Percentiles rank a stretch among this genome's conserved stretches.
These are phyloP conservation scores for Glaucidium brasilianum DNA, from an alignment of 2,113 vertebrate species.

Conservation along the genomic window DNA sequence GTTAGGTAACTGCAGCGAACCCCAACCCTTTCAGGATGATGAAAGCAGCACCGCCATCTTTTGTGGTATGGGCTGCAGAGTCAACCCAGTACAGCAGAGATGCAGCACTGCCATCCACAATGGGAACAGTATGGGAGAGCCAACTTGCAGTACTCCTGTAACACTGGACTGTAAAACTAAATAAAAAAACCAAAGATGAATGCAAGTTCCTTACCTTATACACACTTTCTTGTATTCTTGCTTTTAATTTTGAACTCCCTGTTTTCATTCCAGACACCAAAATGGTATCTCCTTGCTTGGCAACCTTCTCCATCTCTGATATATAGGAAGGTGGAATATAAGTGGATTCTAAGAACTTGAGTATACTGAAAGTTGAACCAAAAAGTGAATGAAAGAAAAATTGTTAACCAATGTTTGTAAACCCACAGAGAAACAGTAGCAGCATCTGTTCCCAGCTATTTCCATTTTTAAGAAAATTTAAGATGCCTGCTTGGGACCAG, in stretches of 20 bases:
- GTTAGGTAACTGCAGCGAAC: background rate
- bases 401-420: background rate
- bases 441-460: background rate
- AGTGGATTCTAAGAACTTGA: conserved; percentile 92
- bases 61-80: background rate
- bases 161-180: background rate
- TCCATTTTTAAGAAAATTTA: background rate
- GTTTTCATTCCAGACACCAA: conserved; percentile 82
- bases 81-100: background rate
- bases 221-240: conserved; percentile 74
- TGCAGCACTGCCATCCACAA: background rate
- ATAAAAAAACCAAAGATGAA: background rate
- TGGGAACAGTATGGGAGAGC: background rate
- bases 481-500: background rate
- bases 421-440: background rate
- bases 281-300: conserved; percentile 89
- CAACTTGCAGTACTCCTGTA: background rate
- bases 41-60: background rate
- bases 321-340: conserved; percentile 91
- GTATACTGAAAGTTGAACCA: conserved; percentile 76
- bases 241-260: conserved; percentile 78
- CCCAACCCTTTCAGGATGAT: background rate
- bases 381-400: background rate
- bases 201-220: conserved; percentile 70
- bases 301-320: conserved; percentile 92